phyloP scores from a whole-genome alignment of 2,888 invertebrate genomes.

The Baccha elongata region DNA sequence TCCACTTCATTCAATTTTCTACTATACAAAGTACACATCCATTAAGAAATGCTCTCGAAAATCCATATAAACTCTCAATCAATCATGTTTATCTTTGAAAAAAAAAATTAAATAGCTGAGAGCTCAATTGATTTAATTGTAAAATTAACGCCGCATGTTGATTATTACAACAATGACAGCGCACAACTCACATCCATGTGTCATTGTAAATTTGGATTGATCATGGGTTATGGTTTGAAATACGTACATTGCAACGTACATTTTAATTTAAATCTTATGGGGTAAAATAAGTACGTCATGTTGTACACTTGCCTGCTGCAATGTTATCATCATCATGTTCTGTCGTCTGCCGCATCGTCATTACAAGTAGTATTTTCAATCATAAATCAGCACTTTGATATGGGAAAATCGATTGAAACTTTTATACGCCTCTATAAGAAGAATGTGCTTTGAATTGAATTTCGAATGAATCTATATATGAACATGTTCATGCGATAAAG shows the following conservation, averaged over 20 bases:
- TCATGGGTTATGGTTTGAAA: background rate
- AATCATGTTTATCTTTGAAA: conserved; percentile 59
- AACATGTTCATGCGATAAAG: background rate
- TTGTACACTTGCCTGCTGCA: conserved; percentile 24
- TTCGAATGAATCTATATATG: background rate
- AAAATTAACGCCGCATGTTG: conserved; percentile 61
- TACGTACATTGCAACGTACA: background rate
- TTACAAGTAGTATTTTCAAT: conserved; percentile 40
- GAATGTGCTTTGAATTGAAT: conserved; percentile 10
- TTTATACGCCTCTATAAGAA: background rate
- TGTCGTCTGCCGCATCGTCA: conserved; percentile 36
- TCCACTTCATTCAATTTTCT: conserved; percentile 6
- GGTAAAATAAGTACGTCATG: conserved; percentile 12
- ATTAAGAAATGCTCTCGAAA: conserved; percentile 20
- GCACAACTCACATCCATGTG: conserved; percentile 32
- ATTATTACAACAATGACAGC: conserved; percentile 55
- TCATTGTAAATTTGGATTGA: conserved; percentile 39
- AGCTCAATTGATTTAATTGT: conserved; percentile 67
- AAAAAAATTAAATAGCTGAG: conserved; percentile 36
- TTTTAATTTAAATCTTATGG: background rate
- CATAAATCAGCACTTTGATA: conserved; percentile 69
- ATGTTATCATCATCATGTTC: conserved; percentile 38
- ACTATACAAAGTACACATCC: background rate
- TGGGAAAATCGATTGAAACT: conserved; percentile 57
- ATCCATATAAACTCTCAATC: conserved; percentile 39